A percentile compares a stretch with the other conserved stretches of the same genome.
Evolutionary conservation across 2,797 vertebrate species (phyloP).

Genomic region (Anguilla anguilla): DNA sequence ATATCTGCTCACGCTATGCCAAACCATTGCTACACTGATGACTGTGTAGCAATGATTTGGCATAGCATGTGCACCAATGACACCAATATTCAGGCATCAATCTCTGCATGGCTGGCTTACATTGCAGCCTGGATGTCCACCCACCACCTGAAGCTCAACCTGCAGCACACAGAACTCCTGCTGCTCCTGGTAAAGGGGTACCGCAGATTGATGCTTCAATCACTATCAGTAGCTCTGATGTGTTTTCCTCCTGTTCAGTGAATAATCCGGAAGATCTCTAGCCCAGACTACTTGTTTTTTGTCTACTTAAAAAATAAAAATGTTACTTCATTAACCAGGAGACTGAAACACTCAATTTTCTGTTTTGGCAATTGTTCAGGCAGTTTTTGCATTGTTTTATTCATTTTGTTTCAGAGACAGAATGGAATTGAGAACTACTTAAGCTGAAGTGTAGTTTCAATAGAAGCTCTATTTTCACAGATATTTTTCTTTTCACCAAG

Average conservation of each 20-base stretch:
- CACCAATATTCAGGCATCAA: neutral
- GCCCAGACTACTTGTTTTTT: neutral
- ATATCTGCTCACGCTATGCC: neutral
- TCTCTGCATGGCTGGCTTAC: neutral
- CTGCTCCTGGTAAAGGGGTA: neutral
- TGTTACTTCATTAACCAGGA: neutral
- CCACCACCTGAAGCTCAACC: neutral
- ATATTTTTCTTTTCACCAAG: neutral
- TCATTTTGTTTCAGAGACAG: neutral
- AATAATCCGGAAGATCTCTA: neutral
- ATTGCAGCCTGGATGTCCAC: neutral
- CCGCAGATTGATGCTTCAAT: neutral
- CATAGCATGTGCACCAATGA: neutral
- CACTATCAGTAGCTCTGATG: neutral
- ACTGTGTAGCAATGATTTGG: neutral
- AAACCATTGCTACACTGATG: neutral
- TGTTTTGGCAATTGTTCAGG: neutral
- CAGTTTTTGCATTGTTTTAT: neutral
- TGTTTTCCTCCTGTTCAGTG: neutral
- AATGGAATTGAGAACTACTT: neutral
- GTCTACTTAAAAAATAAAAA: neutral
- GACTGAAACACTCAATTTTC: neutral
- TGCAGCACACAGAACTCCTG: neutral
- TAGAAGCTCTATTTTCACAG: neutral
- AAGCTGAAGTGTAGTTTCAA: neutral